Evolutionary conservation across 2,888 invertebrate species (phyloP).

Genomic region (Tenodera sinensis): DNA sequence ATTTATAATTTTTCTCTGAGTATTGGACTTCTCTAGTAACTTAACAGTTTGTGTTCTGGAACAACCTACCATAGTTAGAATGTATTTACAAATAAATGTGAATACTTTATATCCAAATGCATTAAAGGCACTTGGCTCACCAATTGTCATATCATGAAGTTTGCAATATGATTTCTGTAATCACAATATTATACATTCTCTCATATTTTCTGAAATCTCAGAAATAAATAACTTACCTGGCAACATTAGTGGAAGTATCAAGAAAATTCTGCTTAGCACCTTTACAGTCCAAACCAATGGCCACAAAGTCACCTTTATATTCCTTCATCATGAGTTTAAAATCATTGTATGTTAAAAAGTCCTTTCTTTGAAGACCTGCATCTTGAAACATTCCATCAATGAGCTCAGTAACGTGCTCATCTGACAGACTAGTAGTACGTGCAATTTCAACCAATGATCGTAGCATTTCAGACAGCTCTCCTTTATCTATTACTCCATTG

Average conservation of each 20-base stretch:
- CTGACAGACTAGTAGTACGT: slow-evolving; percentile 82
- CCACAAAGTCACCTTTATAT: slow-evolving; percentile 92
- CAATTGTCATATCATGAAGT: no score
- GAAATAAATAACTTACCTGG: slow-evolving; percentile 47
- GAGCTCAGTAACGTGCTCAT: slow-evolving; percentile 85
- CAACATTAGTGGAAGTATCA: slow-evolving; percentile 91
- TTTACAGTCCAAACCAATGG: slow-evolving; percentile 90
- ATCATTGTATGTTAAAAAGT: slow-evolving; percentile 84
- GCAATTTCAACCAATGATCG: slow-evolving; percentile 90
- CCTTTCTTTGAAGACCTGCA: slow-evolving; percentile 85
- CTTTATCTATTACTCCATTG: slow-evolving; percentile 91
- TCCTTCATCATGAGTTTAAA: slow-evolving; percentile 96
- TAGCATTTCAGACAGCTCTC: slow-evolving; percentile 89
- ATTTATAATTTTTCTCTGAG: no score
- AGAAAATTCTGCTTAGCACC: slow-evolving; percentile 93
- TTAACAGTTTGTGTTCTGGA: no score
- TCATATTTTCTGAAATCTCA: no score
- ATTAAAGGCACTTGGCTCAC: no score
- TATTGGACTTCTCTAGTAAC: no score
- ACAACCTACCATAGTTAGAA: no score
- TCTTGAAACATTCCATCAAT: slow-evolving; percentile 95
- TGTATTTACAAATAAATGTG: no score
- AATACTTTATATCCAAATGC: no score
- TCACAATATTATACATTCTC: no score
- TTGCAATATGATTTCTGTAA: no score